Base-by-base conservation (phyloP, 2,113 vertebrate genomes). In the Phocoena phocoena region DNA sequence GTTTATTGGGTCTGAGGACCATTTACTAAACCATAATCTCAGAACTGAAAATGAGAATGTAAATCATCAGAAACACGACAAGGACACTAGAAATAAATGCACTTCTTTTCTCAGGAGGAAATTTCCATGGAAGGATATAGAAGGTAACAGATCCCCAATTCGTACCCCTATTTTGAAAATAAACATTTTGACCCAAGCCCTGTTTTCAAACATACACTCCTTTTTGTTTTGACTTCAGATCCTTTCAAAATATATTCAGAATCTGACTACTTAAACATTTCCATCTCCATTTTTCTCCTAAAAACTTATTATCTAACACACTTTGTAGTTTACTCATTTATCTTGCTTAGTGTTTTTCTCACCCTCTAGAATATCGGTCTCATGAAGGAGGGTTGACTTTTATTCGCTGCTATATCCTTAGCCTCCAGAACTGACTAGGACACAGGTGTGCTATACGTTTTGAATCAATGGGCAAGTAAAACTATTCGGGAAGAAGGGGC, bases 41-140 rank as follows among this genome's bases (percentile, higher is more conserved):
- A 77, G 88, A 92, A 86, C 74, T 63, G 89, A 96, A 95, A 93
- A 97, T 90, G 88, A 98, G 53, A 31, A 76, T 93, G 95, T 92
- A 97, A 98, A 97, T 96, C 90, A 67, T 96, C 70, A 95, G 0
- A 93, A 97, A 97, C 91, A 96, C 90, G 96, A 90, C 86, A 97
- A 88, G 92, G 96, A 96, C 62, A 87, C 31, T 68, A 88, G 70
- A 95, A 93, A 95, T 83, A 96, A 97, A 93, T 92, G 36, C 14
- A 88, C 87, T 93, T 97, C 60, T 89, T 96, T 87, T 90, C 91
- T 84, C 89, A 84, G 28, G 74, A 95, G 87, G 88, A 95, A 91
- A 96, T 88, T 50, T 63, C 10, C 67, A 47, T 73, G 62, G 67
- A 88, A 92, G 26, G 38, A 88, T 77, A 44, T 58, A 33, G 88